Percentiles rank a stretch among this genome's conserved stretches.
Evolutionary conservation across 2,888 invertebrate species (phyloP).

Genomic region (Epiblema foenella): DNA sequence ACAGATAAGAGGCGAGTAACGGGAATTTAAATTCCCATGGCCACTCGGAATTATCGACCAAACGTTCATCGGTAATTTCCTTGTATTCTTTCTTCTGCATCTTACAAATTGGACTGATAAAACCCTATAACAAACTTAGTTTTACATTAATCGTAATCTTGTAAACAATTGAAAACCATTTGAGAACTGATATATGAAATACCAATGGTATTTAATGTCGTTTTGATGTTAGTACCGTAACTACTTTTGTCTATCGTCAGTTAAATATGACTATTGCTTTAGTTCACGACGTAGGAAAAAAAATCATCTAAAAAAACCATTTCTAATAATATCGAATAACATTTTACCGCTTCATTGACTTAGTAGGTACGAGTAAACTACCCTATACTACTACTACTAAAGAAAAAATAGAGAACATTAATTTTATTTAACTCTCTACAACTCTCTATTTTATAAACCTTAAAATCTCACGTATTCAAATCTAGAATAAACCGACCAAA

Average conservation of each 20-base stretch:
- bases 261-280: too few species aligned
- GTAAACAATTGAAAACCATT: neutral
- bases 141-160: constrained; percentile 9
- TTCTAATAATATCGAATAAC: too few species aligned
- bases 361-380: too few species aligned
- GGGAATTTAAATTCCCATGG: constrained; percentile 51
- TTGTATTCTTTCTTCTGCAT: constrained; percentile 51
- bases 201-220: neutral
- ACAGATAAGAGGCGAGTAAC: constrained; percentile 51
- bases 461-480: neutral
- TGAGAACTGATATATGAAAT: neutral
- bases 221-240: neutral
- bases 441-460: too few species aligned
- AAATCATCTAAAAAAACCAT: too few species aligned
- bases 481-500: neutral
- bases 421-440: too few species aligned
- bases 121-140: constrained; percentile 5
- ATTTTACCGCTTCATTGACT: too few species aligned
- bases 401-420: too few species aligned
- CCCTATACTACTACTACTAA: neutral
- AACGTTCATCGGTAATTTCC: constrained; percentile 57
- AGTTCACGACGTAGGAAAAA: too few species aligned
- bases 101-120: constrained; percentile 28
- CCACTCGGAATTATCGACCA: constrained; percentile 51
- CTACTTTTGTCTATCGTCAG: neutral